Conservation (phyloP, 2,113 vertebrate genomes). For the Oenanthe oenanthe region DNA sequence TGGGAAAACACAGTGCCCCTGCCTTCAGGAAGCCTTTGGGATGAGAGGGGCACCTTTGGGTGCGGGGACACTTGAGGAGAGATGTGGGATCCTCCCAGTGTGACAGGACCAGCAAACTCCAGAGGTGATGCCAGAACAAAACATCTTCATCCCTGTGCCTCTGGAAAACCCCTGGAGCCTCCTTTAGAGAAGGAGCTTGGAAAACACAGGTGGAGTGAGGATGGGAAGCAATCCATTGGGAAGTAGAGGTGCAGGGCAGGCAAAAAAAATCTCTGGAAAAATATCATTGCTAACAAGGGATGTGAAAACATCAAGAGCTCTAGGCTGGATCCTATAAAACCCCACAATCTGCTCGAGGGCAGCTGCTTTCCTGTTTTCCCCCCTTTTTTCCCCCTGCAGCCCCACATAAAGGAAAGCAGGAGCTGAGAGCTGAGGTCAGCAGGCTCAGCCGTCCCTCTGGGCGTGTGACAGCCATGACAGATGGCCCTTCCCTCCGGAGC, state of each 20-base stretch:
- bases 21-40: accelerated
- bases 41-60: neutral
- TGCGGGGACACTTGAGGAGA: neutral
- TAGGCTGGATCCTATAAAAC: neutral
- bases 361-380: neutral
- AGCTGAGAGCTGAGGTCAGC: neutral
- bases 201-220: accelerated
- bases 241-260: neutral
- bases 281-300: accelerated
- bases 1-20: neutral
- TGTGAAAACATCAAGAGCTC: neutral
- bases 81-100: neutral
- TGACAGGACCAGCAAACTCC: accelerated
- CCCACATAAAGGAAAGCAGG: neutral
- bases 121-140: neutral
- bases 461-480: neutral
- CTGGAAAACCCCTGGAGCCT: neutral
- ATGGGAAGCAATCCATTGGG: accelerated
- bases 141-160: neutral
- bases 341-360: neutral
- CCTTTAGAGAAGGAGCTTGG: neutral
- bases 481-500: neutral
- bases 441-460: neutral
- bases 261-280: neutral
- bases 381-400: accelerated